Evolutionary conservation across 1,140 invertebrate genomes (phyloP).

Genomic region (Magallana gigas): DNA sequence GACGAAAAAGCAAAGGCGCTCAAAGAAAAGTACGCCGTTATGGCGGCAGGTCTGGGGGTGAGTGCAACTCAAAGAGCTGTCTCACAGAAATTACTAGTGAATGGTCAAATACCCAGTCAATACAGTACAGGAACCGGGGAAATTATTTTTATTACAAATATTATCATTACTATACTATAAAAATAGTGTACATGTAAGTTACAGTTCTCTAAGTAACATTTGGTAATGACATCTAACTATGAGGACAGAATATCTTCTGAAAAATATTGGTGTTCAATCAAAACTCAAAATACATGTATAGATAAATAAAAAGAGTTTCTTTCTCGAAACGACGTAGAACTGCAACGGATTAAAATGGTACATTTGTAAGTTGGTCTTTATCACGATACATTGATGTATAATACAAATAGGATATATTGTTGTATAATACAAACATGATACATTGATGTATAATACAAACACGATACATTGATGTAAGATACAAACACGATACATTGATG

Average conservation of each 20-base stretch:
- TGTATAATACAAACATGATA: too few species aligned
- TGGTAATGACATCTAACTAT: background rate
- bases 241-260: background rate
- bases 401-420: too few species aligned
- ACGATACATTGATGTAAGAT: too few species aligned
- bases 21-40: background rate
- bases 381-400: too few species aligned
- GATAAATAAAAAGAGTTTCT: background rate
- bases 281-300: background rate
- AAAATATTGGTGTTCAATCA: background rate
- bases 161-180: too few species aligned
- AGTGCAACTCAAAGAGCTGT: background rate
- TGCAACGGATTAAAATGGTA: too few species aligned
- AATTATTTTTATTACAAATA: background rate
- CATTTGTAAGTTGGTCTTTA: too few species aligned
- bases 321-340: background rate
- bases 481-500: too few species aligned
- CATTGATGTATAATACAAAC: too few species aligned
- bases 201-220: background rate
- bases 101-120: background rate
- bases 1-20: background rate
- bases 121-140: background rate
- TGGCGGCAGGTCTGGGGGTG: slow-evolving; percentile 8
- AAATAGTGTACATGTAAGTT: too few species aligned
- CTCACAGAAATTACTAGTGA: background rate